Evolutionary conservation across 2,113 vertebrate species (phyloP).

Genomic region (Panthera uncia): DNA sequence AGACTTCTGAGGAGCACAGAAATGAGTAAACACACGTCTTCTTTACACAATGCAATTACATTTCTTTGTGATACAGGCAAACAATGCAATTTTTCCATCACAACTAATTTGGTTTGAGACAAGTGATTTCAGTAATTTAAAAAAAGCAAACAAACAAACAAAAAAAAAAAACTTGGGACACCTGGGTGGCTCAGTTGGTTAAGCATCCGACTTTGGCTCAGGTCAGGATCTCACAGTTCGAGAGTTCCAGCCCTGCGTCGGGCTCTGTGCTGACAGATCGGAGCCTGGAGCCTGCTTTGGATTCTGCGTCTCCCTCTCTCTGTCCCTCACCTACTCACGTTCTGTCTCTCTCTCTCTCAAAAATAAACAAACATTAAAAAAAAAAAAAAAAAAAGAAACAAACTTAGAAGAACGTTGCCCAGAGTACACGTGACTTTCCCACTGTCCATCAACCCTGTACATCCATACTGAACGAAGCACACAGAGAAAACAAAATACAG

Average conservation of each 20-base stretch:
- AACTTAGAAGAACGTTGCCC: not conserved
- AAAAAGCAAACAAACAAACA: not conserved
- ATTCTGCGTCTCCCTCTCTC: no score
- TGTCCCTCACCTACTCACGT: no score
- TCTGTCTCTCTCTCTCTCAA: no score
- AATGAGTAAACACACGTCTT: not conserved
- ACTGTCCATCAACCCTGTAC: no score
- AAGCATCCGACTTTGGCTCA: no score
- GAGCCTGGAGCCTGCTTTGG: no score
- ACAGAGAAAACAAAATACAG: fast-evolving
- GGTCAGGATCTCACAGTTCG: no score
- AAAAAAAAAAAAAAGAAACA: not conserved
- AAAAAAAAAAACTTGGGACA: not conserved
- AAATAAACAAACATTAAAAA: no score
- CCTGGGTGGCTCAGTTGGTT: no score
- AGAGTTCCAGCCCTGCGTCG: no score
- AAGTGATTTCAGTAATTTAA: not conserved
- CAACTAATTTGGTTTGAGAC: not conserved
- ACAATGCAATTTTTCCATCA: not conserved
- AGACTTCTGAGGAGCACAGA: not conserved
- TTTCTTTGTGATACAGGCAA: not conserved
- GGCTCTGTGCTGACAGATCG: no score
- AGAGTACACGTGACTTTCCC: not conserved
- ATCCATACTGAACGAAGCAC: fast-evolving
- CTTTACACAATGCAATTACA: not conserved